A percentile compares a stretch with the other conserved stretches of the same genome.
Evolutionary conservation across 2,797 vertebrate species (phyloP).

Genomic region (Macrochelys suwanniensis): DNA sequence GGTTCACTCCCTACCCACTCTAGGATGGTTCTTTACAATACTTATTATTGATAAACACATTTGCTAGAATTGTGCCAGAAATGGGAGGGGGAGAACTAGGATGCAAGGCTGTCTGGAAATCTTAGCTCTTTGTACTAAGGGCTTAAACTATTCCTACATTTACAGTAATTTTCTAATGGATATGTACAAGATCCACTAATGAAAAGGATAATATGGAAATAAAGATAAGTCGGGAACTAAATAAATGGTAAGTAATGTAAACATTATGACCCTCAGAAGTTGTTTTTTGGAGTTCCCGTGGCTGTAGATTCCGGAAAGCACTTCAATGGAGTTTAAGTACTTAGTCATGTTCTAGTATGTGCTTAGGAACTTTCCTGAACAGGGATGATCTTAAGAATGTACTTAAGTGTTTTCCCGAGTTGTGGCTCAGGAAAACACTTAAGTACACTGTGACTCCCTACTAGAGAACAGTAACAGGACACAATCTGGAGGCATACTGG

Average conservation of each 20-base stretch:
- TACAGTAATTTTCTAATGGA: neutral
- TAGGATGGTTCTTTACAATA: neutral
- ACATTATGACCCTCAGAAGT: neutral
- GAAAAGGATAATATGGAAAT: neutral
- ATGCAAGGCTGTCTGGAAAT: neutral
- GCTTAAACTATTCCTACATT: neutral
- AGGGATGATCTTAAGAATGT: neutral
- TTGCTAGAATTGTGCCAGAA: neutral
- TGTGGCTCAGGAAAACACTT: neutral
- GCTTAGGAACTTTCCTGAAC: neutral
- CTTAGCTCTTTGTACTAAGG: neutral
- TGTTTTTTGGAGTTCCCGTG: accelerated
- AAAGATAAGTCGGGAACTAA: neutral
- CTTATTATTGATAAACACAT: neutral
- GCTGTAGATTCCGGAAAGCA: neutral
- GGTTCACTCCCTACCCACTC: neutral
- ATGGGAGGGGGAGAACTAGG: neutral
- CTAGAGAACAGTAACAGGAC: neutral
- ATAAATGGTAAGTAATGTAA: neutral
- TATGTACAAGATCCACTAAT: neutral
- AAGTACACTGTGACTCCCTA: neutral
- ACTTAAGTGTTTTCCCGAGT: neutral
- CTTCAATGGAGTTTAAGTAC: neutral
- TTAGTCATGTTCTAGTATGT: accelerated
- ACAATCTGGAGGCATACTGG: neutral